These are phyloP conservation scores for Chrysolina oricalcia DNA, from an alignment of 2,888 invertebrate genomes.

Conservation along the genomic window DNA sequence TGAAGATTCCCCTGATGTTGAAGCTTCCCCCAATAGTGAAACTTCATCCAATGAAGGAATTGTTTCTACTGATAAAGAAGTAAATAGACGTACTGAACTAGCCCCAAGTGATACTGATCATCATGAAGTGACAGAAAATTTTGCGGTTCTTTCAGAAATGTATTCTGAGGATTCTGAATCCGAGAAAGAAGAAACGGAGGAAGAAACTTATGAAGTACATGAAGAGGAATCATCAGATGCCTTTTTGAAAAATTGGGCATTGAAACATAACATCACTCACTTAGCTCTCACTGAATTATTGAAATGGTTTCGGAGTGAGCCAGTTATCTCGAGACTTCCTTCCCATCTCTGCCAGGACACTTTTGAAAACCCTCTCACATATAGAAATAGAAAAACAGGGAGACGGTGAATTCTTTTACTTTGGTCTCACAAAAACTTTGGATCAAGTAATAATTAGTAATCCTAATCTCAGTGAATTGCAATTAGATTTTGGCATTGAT, in stretches of 20 bases:
- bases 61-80: no score
- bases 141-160: no score
- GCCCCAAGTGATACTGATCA: no score
- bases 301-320: neutral
- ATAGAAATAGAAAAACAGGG: conserved; percentile 18
- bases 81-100: no score
- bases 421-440: conserved; percentile 30
- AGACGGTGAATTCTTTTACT: conserved; percentile 26
- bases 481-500: conserved; percentile 35
- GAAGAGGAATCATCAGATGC: neutral
- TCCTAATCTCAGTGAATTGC: conserved; percentile 8
- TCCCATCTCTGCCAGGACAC: conserved; percentile 31
- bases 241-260: conserved; percentile 2
- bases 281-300: conserved; percentile 5
- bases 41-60: no score
- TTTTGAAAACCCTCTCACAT: conserved; percentile 25
- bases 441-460: conserved; percentile 11
- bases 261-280: conserved; percentile 5
- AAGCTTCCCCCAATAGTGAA: no score
- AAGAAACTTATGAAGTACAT: no score
- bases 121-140: no score
- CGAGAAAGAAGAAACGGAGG: no score
- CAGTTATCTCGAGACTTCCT: neutral
- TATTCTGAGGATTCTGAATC: no score
- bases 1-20: no score